Evolutionary conservation across 1,140 invertebrate genomes (phyloP).

Genomic region (Drepana arcuata): DNA sequence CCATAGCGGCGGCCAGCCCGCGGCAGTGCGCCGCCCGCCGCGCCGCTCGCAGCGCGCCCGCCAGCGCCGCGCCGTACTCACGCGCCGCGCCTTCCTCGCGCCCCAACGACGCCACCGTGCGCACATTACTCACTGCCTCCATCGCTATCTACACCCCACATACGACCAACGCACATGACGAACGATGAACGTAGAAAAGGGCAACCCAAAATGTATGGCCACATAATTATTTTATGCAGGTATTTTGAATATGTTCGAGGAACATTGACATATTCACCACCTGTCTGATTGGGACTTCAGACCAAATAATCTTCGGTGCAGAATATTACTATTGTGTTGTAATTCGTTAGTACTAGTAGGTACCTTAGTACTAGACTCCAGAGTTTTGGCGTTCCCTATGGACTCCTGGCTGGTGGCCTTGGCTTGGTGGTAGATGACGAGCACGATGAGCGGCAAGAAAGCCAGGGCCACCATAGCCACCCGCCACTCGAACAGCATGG

Average conservation of each 20-base stretch:
- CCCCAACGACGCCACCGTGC: constrained; percentile 81
- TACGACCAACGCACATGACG: too few species aligned
- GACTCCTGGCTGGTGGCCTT: constrained; percentile 69
- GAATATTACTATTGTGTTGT: too few species aligned
- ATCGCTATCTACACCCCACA: constrained; percentile 81
- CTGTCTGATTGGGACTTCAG: too few species aligned
- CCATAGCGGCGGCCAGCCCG: constrained; percentile 77
- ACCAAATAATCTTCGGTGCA: too few species aligned
- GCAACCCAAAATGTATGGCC: too few species aligned
- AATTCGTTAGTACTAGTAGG: too few species aligned
- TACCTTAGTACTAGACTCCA: constrained; percentile 73
- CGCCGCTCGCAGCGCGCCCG: constrained; percentile 59
- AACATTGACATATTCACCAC: too few species aligned
- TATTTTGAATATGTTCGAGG: too few species aligned
- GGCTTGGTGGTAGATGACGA: constrained; percentile 75
- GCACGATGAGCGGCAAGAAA: constrained; percentile 76
- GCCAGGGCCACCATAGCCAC: constrained; percentile 77
- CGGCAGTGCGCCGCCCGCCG: constrained; percentile 74
- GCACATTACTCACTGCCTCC: constrained; percentile 81
- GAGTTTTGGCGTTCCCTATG: constrained; percentile 61
- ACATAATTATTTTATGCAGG: too few species aligned
- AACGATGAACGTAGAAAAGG: too few species aligned
- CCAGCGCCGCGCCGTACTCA: constrained; percentile 72
- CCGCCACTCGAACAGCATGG: constrained; percentile 79
- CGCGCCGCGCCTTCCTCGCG: constrained; percentile 76